Percentiles rank a stretch among this genome's conserved stretches.
phyloP scores from a whole-genome alignment of 1,140 invertebrate species.

The Drosophila littoralis region DNA sequence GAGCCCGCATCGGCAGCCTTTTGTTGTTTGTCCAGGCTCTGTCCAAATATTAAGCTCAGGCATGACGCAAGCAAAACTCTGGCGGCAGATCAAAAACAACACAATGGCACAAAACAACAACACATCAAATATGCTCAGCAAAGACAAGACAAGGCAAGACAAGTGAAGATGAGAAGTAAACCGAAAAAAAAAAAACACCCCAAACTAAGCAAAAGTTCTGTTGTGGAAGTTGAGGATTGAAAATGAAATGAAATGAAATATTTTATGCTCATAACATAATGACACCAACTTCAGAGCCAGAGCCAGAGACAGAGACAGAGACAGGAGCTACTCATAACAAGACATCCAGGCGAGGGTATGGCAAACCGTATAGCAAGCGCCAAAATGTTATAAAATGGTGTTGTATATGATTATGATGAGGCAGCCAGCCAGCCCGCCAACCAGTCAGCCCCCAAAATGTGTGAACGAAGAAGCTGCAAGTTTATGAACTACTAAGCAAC shows the following conservation, averaged over 20 bases:
- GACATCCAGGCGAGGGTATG: no score
- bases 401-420: conserved; percentile 57
- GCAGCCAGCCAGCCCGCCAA: conserved; percentile 36
- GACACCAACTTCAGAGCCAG: conserved; percentile 67
- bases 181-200: conserved; percentile 9
- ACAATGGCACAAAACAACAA: conserved; percentile 33
- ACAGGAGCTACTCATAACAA: not conserved
- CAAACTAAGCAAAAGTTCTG: not conserved
- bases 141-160: not conserved
- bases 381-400: conserved; percentile 75
- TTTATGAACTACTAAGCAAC: conserved; percentile 72
- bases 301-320: conserved; percentile 13
- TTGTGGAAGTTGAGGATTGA: conserved; percentile 48
- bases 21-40: conserved; percentile 42
- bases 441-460: conserved; percentile 58
- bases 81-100: conserved; percentile 48
- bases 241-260: conserved; percentile 74
- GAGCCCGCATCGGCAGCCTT: conserved; percentile 4
- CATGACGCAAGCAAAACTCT: conserved; percentile 45
- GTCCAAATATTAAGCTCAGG: conserved; percentile 53
- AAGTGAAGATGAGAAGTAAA: conserved; percentile 9
- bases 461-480: conserved; percentile 53
- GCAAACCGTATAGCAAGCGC: conserved; percentile 41
- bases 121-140: conserved; percentile 41
- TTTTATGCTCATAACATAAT: conserved; percentile 82